phyloP scores from a whole-genome alignment of 2,888 invertebrate genomes.

The Busseola fusca region DNA sequence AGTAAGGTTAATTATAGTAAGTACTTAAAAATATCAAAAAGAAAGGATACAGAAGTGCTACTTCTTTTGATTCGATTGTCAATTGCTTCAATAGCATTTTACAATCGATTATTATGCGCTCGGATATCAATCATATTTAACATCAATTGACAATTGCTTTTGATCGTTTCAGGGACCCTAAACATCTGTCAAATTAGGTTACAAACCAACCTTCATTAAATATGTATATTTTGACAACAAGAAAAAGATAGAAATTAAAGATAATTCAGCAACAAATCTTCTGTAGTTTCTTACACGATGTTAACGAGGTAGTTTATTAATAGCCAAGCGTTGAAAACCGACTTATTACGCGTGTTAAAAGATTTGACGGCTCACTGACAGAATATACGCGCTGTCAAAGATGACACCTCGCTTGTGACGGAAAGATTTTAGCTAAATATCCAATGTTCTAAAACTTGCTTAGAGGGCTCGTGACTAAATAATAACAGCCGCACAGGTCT shows the following conservation, averaged over 20 bases:
- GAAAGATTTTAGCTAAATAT: constrained; percentile 13
- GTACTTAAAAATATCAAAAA: neutral
- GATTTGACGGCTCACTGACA: constrained; percentile 60
- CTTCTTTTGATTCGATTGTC: neutral
- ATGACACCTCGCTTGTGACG: constrained; percentile 8
- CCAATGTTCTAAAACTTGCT: neutral
- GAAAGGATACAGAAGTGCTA: neutral
- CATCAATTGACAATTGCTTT: too few species aligned
- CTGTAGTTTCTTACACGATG: constrained; percentile 1
- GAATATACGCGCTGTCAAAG: constrained; percentile 29
- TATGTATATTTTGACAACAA: neutral
- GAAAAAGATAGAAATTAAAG: neutral
- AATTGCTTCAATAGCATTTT: too few species aligned
- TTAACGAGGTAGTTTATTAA: constrained; percentile 32
- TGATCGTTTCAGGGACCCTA: too few species aligned
- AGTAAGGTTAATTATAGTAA: constrained; percentile 4
- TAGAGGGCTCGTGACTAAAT: too few species aligned
- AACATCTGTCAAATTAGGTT: neutral
- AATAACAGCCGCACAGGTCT: too few species aligned
- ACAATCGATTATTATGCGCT: too few species aligned
- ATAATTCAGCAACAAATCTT: constrained; percentile 3
- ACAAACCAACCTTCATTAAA: neutral
- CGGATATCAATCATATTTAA: too few species aligned
- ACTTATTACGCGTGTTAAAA: constrained; percentile 62
- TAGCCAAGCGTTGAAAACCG: constrained; percentile 53